phyloP scores from a whole-genome alignment of 2,888 invertebrate genomes.

The Drosophila bunnanda region DNA sequence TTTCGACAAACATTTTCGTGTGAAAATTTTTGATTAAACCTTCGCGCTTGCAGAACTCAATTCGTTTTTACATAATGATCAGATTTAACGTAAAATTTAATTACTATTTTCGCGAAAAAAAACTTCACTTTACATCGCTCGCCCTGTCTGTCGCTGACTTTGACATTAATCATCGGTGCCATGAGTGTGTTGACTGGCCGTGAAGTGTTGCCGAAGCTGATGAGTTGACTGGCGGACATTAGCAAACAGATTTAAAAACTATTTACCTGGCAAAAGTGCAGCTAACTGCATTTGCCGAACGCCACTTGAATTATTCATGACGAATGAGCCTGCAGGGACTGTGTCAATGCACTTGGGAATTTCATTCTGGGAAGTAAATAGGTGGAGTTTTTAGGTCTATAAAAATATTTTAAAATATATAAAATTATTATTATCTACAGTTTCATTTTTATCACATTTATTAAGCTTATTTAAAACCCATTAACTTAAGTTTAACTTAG shows the following conservation, averaged over 20 bases:
- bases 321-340: slow-evolving; percentile 14
- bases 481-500: no score
- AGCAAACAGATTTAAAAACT: slow-evolving; percentile 43
- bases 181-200: slow-evolving; percentile 55
- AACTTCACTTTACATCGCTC: slow-evolving; percentile 7
- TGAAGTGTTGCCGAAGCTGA: slow-evolving; percentile 65
- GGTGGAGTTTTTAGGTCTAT: background rate
- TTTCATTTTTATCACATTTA: no score
- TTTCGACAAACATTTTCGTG: slow-evolving; percentile 41
- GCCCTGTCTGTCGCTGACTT: slow-evolving; percentile 53
- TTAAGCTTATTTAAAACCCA: no score
- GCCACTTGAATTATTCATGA: slow-evolving; percentile 37
- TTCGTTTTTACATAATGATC: slow-evolving; percentile 66
- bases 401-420: background rate
- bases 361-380: background rate
- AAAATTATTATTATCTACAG: no score
- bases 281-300: slow-evolving; percentile 43
- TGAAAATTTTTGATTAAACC: slow-evolving; percentile 59
- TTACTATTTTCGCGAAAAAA: slow-evolving; percentile 44
- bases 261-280: slow-evolving; percentile 39
- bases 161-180: slow-evolving; percentile 71
- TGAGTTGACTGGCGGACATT: slow-evolving; percentile 40
- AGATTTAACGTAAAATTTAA: slow-evolving; percentile 56
- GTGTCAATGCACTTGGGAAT: slow-evolving; percentile 17
- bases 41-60: slow-evolving; percentile 48